A percentile compares a stretch with the other conserved stretches of the same genome.
These are phyloP conservation scores for Amblyjoppa proteus DNA, from an alignment of 2,888 invertebrate species.

Conservation along the genomic window DNA sequence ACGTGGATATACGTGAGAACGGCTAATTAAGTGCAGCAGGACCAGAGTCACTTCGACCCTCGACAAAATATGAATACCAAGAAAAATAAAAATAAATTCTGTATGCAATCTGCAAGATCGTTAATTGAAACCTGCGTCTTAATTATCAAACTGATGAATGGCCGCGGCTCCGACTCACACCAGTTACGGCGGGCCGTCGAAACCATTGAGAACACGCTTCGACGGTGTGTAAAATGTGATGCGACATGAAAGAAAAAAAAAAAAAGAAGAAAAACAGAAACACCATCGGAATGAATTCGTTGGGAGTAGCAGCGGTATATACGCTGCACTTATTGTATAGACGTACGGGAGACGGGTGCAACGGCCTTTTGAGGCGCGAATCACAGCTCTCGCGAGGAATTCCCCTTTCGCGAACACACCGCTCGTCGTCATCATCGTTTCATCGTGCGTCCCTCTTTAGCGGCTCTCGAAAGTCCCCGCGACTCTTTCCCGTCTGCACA, in stretches of 20 bases:
- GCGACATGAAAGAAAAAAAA: constrained; percentile 29
- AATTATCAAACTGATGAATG: constrained; percentile 9
- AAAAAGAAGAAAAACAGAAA: constrained; percentile 33
- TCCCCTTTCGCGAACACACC: constrained; percentile 37
- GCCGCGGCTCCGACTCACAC: background rate
- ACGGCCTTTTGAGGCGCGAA: constrained; percentile 50
- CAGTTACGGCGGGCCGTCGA: background rate
- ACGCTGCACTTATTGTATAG: constrained; percentile 36
- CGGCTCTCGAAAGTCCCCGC: constrained; percentile 29
- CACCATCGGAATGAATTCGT: constrained; percentile 32
- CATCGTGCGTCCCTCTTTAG: constrained; percentile 44
- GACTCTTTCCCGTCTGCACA: constrained; percentile 12
- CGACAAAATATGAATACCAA: background rate
- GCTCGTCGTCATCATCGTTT: constrained; percentile 16
- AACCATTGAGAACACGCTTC: background rate
- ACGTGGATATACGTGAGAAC: constrained; percentile 20
- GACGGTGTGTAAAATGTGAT: background rate
- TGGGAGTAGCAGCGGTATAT: background rate
- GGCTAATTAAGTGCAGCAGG: constrained; percentile 22
- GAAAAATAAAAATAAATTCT: constrained; percentile 8
- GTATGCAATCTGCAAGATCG: constrained; percentile 1
- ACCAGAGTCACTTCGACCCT: background rate
- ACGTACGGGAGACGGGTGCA: constrained; percentile 47
- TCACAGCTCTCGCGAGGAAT: constrained; percentile 51
- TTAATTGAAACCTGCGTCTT: constrained; percentile 5